Conservation (phyloP, 2,888 invertebrate genomes). For the Conomelus anceps region DNA sequence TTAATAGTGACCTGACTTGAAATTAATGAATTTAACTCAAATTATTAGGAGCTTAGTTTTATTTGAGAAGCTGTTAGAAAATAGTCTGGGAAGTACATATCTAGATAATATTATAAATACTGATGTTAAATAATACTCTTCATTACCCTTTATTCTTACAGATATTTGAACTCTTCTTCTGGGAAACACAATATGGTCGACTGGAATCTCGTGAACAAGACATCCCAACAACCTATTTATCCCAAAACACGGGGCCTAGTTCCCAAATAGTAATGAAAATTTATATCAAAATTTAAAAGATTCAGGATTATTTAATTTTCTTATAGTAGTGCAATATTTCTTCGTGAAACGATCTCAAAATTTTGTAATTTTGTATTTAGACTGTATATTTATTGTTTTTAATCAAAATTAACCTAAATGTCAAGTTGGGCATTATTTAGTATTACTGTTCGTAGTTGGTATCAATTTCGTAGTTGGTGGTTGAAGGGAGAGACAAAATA, state of each 20-base stretch:
- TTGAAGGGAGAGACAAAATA: not conserved
- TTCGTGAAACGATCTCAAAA: not conserved
- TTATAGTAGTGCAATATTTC: not conserved
- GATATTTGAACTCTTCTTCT: not conserved
- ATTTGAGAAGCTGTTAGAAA: too few species aligned
- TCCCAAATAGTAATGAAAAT: slow-evolving; percentile 32
- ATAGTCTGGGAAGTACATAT: too few species aligned
- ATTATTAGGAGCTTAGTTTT: too few species aligned
- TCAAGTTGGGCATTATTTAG: not conserved
- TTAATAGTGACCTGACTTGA: not conserved
- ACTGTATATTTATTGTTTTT: not conserved
- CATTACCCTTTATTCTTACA: not conserved
- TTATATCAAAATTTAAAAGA: not conserved
- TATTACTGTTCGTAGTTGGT: not conserved
- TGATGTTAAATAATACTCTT: not conserved
- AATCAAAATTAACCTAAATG: not conserved
- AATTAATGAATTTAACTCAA: too few species aligned
- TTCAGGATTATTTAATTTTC: not conserved
- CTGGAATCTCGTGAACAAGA: slow-evolving; percentile 19
- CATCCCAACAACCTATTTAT: slow-evolving; percentile 28
- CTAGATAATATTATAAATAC: too few species aligned
- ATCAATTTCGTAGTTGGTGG: not conserved
- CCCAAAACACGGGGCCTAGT: slow-evolving; percentile 37
- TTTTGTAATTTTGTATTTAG: not conserved
- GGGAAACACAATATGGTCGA: not conserved